Base-by-base conservation (phyloP, 2,113 vertebrate genomes). In the Sclerurus mexicanus region DNA sequence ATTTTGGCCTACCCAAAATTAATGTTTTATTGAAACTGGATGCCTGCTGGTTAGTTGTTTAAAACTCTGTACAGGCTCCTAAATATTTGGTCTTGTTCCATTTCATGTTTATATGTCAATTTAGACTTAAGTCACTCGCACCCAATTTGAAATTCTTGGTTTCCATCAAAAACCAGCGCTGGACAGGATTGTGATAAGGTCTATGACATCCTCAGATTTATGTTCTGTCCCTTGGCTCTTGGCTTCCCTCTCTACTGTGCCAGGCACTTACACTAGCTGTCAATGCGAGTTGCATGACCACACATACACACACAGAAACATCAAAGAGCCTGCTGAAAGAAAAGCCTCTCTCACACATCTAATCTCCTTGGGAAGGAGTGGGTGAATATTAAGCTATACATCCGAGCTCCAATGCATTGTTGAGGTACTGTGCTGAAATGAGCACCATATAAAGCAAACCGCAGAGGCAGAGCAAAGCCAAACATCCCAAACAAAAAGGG, bases 11-110 rank as follows among this genome's bases (percentile, higher is more conserved):
- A 23, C 3, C 37, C 14, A 46, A 82, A 78, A 66, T 14, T 15
- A 79, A 86, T 47, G 47, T 67, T 81, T 50, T 78, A 50, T 37
- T 63, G 84, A 75, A 90, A 67, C 47, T 50, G 6, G 3, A 53
- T 31, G n/a, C 17, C 76, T 59, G 8, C 27, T 56, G 63, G 60
- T 66, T 42, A 66, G 63, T 30, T 58, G 24, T 59, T 90, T 68
- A 74, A 78, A 93, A 81, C 0, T 1, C 40, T 47, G 27, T 8
- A 13, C 31, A 71, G 60, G 22, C 23, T 27, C 69, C 71, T 71
- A 96, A 93, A 95, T 91, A 93, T 96, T 95, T 93, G 89, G 62
- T 85, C 89, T 97, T 20, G 35, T 0, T 74, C 59, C 42, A 37
- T 72, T 86, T 71, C 9, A 16, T 87, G 93, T 92, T 92, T 95